Base-by-base conservation (phyloP, 1,140 invertebrate genomes). In the Drosophila asahinai region DNA sequence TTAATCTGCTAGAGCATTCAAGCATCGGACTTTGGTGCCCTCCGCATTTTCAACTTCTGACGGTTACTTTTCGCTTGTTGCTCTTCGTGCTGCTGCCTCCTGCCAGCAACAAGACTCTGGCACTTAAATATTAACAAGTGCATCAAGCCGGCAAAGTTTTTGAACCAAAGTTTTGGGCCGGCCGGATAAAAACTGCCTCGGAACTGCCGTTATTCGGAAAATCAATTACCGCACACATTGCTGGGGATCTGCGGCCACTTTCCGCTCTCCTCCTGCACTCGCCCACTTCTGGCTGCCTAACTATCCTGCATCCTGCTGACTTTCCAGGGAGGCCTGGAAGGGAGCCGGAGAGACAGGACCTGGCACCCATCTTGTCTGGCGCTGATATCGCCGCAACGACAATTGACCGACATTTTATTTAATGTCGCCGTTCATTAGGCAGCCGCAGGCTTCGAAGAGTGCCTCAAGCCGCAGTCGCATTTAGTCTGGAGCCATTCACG, bases 351-450 rank as follows among this genome's bases (percentile, higher is more conserved):
- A 14, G 9, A 33, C 22, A 49, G 62, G 55, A 33, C 22, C 55
- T 22, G 48, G 45, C n/a, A 36, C 30, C 25, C 59, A 67, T 67
- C 77, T 80, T 87, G 84, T 84, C 81, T 83, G 73, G 45, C 72
- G 63, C 64, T 80, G 77, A 80, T 80, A 87, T 71, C 66, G 61
- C 83, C 83, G 36, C 83, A 86, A 84, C 77, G 81, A 87, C 84
- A 87, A 87, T 87, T 89, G 84, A 87, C 84, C 84, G 74, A 89
- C 84, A 89, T 87, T 87, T 87, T 90, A 87, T 87, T 87, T 87
- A 87, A 87, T 87, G 84, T 81, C 84, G 77, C 78, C 81, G 84
- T 90, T 89, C 84, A 89, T 89, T 89, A 89, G 86, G 70, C 84
- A 77, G 65, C 77, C 70, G 51, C 84, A 86, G 64, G 60, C 73